Conservation (phyloP, 2,113 vertebrate genomes). For the Saccopteryx leptura region DNA sequence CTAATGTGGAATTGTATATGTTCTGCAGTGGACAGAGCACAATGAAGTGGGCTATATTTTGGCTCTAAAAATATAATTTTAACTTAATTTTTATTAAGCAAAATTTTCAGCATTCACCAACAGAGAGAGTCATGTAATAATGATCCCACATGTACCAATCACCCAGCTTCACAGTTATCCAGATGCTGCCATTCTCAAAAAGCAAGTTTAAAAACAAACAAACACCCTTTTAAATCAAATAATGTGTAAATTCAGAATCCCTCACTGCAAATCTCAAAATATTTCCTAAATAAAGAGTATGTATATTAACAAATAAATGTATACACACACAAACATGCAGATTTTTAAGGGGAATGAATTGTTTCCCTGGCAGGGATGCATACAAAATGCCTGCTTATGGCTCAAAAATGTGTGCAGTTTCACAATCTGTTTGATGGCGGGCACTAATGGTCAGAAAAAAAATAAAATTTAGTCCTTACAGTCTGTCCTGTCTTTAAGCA, state of each 20-base stretch:
- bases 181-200: slow-evolving; percentile 27
- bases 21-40: slow-evolving; percentile 62
- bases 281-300: slow-evolving; percentile 59
- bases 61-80: slow-evolving; percentile 56
- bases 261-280: slow-evolving; percentile 55
- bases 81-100: slow-evolving; percentile 73
- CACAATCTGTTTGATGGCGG: slow-evolving; percentile 69
- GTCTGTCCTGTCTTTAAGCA: slow-evolving; percentile 84
- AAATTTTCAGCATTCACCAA: slow-evolving; percentile 21
- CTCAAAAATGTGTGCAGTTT: slow-evolving; percentile 53
- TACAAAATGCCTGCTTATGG: slow-evolving; percentile 65
- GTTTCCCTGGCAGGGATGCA: slow-evolving; percentile 31
- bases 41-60: slow-evolving; percentile 25
- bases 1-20: slow-evolving; percentile 56
- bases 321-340: not conserved
- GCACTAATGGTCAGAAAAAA: slow-evolving; percentile 78
- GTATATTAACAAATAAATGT: slow-evolving; percentile 61
- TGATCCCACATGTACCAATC: not conserved
- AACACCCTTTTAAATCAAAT: not conserved
- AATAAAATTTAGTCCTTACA: slow-evolving; percentile 77
- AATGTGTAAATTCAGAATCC: not conserved
- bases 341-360: slow-evolving; percentile 67
- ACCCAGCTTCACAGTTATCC: slow-evolving; percentile 35
- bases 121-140: not conserved
- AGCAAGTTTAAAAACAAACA: not conserved